Evolutionary conservation across 1,140 invertebrate species (phyloP).

Genomic region (Steinernema feltiae): DNA sequence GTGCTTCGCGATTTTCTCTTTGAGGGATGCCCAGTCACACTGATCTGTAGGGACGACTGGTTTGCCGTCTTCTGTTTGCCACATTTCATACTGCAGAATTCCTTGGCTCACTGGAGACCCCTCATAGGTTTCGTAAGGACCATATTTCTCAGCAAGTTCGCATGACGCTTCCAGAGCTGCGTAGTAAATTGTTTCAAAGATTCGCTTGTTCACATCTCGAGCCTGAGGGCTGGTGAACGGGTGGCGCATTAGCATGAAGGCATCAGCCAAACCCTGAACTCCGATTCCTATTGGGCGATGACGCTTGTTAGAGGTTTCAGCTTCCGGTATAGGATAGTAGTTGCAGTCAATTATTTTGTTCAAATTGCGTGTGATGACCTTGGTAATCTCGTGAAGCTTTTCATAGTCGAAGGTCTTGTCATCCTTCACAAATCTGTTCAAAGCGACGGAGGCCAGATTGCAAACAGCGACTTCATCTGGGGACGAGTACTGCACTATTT

Average conservation of each 20-base stretch:
- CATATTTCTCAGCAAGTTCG: slow-evolving; percentile 78
- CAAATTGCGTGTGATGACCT: slow-evolving; percentile 74
- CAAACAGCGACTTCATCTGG: slow-evolving; percentile 89
- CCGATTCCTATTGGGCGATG: slow-evolving; percentile 92
- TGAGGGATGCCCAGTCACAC: slow-evolving; percentile 84
- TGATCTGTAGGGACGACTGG: slow-evolving; percentile 72
- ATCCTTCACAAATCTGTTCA: slow-evolving; percentile 84
- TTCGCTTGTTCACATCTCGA: slow-evolving; percentile 78
- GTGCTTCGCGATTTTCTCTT: slow-evolving; percentile 76
- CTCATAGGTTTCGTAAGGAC: slow-evolving; percentile 81
- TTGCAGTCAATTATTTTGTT: slow-evolving; percentile 96
- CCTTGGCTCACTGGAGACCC: slow-evolving; percentile 87
- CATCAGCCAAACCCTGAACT: slow-evolving; percentile 83
- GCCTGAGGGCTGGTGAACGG: slow-evolving; percentile 77
- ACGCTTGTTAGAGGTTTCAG: slow-evolving; percentile 74
- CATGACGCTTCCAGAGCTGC: slow-evolving; percentile 88
- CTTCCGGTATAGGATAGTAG: slow-evolving; percentile 78
- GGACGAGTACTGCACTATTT: slow-evolving; percentile 82
- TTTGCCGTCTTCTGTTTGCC: slow-evolving; percentile 50
- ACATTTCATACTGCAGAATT: slow-evolving; percentile 94
- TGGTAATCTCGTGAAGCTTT: slow-evolving; percentile 78
- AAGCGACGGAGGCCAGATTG: slow-evolving; percentile 89
- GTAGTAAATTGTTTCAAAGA: slow-evolving; percentile 96
- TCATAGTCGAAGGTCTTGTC: slow-evolving; percentile 73
- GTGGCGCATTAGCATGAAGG: slow-evolving; percentile 84